Conservation (phyloP, 1,140 invertebrate genomes). For the Pentalonia nigronervosa region DNA sequence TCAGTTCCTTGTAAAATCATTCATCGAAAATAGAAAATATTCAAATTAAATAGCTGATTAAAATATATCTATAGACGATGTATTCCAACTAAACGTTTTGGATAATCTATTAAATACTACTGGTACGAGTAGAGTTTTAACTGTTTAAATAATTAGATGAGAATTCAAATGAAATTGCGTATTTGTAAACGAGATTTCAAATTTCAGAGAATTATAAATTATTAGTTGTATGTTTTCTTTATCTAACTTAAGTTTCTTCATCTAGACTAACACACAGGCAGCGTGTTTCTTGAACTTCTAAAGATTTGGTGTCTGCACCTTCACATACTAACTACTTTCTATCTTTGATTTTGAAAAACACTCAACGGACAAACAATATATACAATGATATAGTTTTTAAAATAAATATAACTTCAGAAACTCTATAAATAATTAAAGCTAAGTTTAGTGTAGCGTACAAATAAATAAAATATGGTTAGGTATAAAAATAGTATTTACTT, state of each 20-base stretch:
- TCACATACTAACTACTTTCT: neutral
- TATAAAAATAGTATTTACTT: neutral
- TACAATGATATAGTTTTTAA: neutral
- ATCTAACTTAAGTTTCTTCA: neutral
- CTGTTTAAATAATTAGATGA: neutral
- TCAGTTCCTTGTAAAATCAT: neutral
- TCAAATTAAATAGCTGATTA: neutral
- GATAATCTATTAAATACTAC: neutral
- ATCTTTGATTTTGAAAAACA: neutral
- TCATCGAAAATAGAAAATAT: neutral
- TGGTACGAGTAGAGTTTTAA: neutral
- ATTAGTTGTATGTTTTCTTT: neutral
- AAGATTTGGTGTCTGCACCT: neutral
- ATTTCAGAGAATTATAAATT: neutral
- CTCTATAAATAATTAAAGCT: neutral
- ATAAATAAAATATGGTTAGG: neutral
- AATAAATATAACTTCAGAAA: neutral
- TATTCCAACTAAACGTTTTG: neutral
- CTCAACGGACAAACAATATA: neutral
- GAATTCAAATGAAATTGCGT: neutral
- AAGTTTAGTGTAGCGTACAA: neutral
- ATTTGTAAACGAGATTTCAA: neutral
- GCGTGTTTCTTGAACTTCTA: neutral
- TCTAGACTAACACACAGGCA: too few species aligned
- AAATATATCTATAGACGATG: neutral